These are phyloP conservation scores for Botrylloides violaceus DNA, from an alignment of 23 tunicate genomes.

Conservation along the genomic window DNA sequence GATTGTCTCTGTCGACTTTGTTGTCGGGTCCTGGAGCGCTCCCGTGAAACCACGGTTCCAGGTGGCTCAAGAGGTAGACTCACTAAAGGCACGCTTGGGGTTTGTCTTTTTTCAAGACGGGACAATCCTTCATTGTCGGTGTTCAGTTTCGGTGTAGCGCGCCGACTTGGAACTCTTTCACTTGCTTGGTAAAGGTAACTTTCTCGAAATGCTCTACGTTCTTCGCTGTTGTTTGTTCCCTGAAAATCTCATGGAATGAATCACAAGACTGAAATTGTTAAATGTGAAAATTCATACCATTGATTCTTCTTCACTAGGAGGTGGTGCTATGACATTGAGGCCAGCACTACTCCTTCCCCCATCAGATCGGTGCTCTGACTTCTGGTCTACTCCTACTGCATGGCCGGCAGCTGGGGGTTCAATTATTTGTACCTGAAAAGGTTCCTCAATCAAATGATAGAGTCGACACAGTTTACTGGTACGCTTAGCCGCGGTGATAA, in stretches of 20 bases:
- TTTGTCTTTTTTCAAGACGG: neutral
- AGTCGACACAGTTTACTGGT: too few species aligned
- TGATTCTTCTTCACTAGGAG: conserved; percentile 26
- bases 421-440: conserved; percentile 14
- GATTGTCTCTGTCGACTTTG: conserved; percentile 17
- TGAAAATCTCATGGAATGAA: neutral
- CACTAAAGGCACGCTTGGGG: conserved; percentile 9
- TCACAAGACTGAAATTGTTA: neutral
- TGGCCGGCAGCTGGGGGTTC: conserved; percentile 7
- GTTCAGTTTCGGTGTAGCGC: neutral
- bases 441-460: too few species aligned
- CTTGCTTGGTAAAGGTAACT: conserved; percentile 1
- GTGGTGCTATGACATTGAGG: conserved; percentile 19
- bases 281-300: conserved; percentile 7
- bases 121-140: neutral
- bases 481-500: too few species aligned
- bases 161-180: conserved; percentile 7
- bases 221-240: conserved; percentile 20
- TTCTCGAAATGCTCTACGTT: conserved; percentile 13
- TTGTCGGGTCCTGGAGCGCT: conserved; percentile 16
- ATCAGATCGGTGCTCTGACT: conserved; percentile 2
- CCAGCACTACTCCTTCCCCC: conserved; percentile 23
- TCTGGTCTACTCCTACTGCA: neutral
- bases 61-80: conserved; percentile 20
- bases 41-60: neutral